Percentiles rank a stretch among this genome's conserved stretches.
Conservation (phyloP, 2,888 invertebrate genomes). For the Julus scanicus region DNA sequence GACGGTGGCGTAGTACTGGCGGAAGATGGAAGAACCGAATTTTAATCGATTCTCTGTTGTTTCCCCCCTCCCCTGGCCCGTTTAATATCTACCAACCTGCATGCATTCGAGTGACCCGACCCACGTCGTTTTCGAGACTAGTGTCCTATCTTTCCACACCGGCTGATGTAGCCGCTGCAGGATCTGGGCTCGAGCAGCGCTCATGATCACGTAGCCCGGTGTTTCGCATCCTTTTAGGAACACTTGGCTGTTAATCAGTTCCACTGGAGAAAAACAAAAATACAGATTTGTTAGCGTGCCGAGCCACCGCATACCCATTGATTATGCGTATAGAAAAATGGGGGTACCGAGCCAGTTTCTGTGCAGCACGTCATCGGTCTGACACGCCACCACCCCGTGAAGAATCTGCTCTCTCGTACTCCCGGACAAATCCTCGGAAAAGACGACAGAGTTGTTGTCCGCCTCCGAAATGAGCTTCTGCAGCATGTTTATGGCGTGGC, state of each 20-base stretch:
- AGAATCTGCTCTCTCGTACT: constrained; percentile 77
- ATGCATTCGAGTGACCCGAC: constrained; percentile 94
- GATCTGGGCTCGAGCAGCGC: constrained; percentile 95
- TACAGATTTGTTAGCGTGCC: not conserved
- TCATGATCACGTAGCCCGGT: constrained; percentile 95
- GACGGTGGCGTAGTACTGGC: constrained; percentile 94
- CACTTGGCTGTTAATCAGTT: constrained; percentile 90
- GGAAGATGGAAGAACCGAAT: not conserved
- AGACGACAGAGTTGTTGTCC: constrained; percentile 92
- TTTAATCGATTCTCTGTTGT: not conserved
- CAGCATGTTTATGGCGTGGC: constrained; percentile 84
- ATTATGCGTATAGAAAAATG: not conserved
- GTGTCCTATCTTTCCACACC: constrained; percentile 85
- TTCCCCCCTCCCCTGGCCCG: not conserved
- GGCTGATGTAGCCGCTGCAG: constrained; percentile 88
- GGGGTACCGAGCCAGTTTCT: constrained; percentile 93
- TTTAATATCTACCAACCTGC: constrained; percentile 72
- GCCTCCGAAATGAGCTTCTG: constrained; percentile 90
- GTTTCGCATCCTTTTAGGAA: constrained; percentile 96
- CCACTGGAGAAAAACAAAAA: constrained; percentile 69
- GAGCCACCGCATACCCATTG: not conserved
- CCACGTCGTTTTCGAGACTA: constrained; percentile 96
- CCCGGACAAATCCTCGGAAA: constrained; percentile 88
- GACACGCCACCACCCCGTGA: constrained; percentile 87
- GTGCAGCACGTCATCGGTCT: constrained; percentile 89